A percentile compares a stretch with the other conserved stretches of the same genome.
phyloP scores from a whole-genome alignment of 2,113 vertebrate species.

The Hylia prasina region DNA sequence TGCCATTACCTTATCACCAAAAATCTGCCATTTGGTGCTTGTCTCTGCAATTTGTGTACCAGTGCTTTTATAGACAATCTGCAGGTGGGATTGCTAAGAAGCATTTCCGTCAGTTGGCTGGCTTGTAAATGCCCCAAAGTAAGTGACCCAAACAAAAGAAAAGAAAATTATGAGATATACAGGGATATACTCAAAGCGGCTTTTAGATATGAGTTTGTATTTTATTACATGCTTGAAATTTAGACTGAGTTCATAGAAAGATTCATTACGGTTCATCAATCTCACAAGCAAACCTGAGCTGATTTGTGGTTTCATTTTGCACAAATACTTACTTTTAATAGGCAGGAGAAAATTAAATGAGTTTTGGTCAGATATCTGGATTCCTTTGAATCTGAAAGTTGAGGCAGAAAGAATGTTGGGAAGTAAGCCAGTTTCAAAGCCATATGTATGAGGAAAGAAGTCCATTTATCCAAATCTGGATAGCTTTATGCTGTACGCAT shows the following conservation, averaged over 20 bases:
- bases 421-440: conserved; percentile 24
- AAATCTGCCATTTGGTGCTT: neutral
- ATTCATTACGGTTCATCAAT: conserved; percentile 3
- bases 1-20: neutral
- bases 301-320: conserved; percentile 38
- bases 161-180: neutral
- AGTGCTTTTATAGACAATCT: neutral
- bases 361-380: conserved; percentile 36
- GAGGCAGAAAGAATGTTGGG: conserved; percentile 28
- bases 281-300: neutral
- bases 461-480: conserved; percentile 27
- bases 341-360: conserved; percentile 25
- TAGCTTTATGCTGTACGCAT: neutral
- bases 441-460: neutral
- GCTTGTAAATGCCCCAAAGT: neutral
- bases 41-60: neutral
- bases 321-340: conserved; percentile 23
- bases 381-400: conserved; percentile 32
- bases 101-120: neutral
- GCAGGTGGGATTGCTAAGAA: neutral
- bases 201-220: neutral
- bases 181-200: neutral
- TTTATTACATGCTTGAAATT: conserved; percentile 23
- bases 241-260: neutral
- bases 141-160: neutral